Evolutionary conservation across 2,888 invertebrate genomes (phyloP).

Genomic region (Eupithecia dodoneata): DNA sequence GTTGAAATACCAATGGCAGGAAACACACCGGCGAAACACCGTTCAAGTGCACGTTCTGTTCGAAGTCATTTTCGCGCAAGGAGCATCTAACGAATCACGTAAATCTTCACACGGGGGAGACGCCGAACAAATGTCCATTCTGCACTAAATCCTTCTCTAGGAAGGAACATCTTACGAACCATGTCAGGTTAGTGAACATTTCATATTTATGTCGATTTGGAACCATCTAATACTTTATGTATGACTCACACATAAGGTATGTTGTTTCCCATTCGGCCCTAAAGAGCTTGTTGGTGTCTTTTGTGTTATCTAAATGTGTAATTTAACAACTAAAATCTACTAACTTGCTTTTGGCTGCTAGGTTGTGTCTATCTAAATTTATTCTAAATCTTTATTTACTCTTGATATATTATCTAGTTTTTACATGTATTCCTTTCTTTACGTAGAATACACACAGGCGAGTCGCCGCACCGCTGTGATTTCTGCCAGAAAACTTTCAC

Average conservation of each 20-base stretch:
- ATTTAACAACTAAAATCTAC: background rate
- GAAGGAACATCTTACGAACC: slow-evolving; percentile 89
- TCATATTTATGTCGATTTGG: background rate
- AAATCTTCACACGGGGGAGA: slow-evolving; percentile 89
- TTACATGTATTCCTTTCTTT: slow-evolving; percentile 19
- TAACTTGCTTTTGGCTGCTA: slow-evolving; percentile 7
- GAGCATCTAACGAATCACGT: slow-evolving; percentile 95
- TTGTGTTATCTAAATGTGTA: slow-evolving; percentile 6
- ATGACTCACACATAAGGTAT: background rate
- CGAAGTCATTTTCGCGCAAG: slow-evolving; percentile 88
- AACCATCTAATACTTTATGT: background rate
- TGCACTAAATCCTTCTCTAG: slow-evolving; percentile 89
- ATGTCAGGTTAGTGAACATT: slow-evolving; percentile 70
- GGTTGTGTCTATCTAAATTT: background rate
- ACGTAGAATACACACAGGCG: slow-evolving; percentile 84
- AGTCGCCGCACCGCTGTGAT: slow-evolving; percentile 90
- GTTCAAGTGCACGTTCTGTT: slow-evolving; percentile 89
- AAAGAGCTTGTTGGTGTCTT: slow-evolving; percentile 3
- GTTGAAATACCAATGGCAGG: slow-evolving; percentile 61
- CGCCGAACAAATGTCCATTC: slow-evolving; percentile 89
- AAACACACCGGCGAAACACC: slow-evolving; percentile 93
- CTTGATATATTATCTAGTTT: background rate
- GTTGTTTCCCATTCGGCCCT: background rate
- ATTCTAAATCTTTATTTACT: background rate
- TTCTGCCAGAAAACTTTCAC: slow-evolving; percentile 90